Percentiles rank a stretch among this genome's conserved stretches.
phyloP scores from a whole-genome alignment of 2,888 invertebrate genomes.

The Keiferia lycopersicella region DNA sequence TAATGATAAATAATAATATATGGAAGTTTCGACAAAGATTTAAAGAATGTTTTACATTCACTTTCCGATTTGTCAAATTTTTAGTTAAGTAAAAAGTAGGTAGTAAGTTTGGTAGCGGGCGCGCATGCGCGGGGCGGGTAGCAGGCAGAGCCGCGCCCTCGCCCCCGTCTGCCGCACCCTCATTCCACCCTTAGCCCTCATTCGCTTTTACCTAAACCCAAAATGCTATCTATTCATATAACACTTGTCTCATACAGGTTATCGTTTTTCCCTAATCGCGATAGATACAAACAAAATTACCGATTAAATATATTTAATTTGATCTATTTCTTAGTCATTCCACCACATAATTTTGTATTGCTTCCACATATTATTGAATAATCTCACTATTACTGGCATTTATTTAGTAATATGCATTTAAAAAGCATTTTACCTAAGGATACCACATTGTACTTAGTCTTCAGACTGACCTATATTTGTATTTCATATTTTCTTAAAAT shows the following conservation, averaged over 20 bases:
- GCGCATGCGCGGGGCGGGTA: constrained; percentile 9
- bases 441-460: background rate
- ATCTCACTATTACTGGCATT: constrained; percentile 71
- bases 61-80: constrained; percentile 55
- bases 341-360: constrained; percentile 53
- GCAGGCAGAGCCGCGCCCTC: background rate
- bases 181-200: background rate
- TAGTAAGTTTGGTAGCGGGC: constrained; percentile 21
- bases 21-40: constrained; percentile 76
- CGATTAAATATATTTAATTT: background rate
- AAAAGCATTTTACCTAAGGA: constrained; percentile 19
- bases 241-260: background rate
- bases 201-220: constrained; percentile 43
- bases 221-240: constrained; percentile 55
- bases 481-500: background rate
- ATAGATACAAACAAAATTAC: background rate
- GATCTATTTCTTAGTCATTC: constrained; percentile 8
- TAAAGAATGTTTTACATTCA: constrained; percentile 64
- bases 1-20: constrained; percentile 78
- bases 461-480: constrained; percentile 16
- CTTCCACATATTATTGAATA: constrained; percentile 78
- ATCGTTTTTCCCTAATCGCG: background rate
- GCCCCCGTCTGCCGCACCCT: background rate
- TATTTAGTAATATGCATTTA: constrained; percentile 34
- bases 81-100: constrained; percentile 53